Base-by-base conservation (phyloP, 2,888 invertebrate genomes). In the Hirtodrosophila trivittata region DNA sequence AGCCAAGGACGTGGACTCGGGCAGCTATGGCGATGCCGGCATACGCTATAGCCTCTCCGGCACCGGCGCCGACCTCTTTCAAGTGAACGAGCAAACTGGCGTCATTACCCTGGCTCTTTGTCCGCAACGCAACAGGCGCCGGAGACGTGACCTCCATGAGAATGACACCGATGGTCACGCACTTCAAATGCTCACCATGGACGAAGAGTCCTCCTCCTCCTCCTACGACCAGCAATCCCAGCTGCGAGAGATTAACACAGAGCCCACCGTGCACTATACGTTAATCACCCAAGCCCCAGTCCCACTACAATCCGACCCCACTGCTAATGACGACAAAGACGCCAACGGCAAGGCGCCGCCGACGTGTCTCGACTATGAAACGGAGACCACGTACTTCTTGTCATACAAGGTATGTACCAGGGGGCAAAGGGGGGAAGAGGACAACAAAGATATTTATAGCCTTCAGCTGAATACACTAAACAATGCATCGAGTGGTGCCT, bases 341-440 rank as follows among this genome's bases (percentile, higher is more conserved):
- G 64, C 59, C 55, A 67, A 54, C 60, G 54, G 63, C 54, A 49
- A 66, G 70, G 66, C 0, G 94, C 94, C 1, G 94, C 95, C 92
- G 9, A 94, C 95, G 3, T 98, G 98, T 86, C 91, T 97, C 21
- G 97, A 97, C 91, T 97, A 93, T 81, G 97, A 97, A 91, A 93
- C 94, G 0, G 94, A 95, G 87, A 93, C 93, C 47, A 95, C 95
- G 72, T 97, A 96, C 90, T 96, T 95, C 87, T 91, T 97, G 50
- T 95, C 95, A 50, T 96, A 95, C 85, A 95, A 96, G 92, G 96
- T 96, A 88, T 84, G 78, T 77, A 57, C 56, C n/a, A n/a, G n/a
- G 2, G 18, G 18, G 18, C 2, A 21, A 3, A 21, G 18, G 18
- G 18, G 47, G 32, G 33, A 12, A 28, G 14, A 42, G 41, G 58